Percentiles rank a stretch among this genome's conserved stretches.
Evolutionary conservation across 2,888 invertebrate species (phyloP).

Genomic region (Antheraea yamamai): DNA sequence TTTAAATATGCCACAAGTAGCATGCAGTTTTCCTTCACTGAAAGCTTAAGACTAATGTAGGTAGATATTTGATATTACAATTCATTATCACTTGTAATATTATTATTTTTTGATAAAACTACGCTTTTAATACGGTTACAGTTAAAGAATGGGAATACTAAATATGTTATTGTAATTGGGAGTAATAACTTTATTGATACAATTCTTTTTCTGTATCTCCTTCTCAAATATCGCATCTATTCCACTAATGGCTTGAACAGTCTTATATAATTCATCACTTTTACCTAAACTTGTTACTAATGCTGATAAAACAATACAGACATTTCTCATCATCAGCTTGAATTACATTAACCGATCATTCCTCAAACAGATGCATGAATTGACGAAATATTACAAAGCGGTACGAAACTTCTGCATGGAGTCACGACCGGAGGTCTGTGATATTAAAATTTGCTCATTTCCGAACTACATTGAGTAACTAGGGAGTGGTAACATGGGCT

Average conservation of each 20-base stretch:
- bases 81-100: too few species aligned
- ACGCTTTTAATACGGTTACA: too few species aligned
- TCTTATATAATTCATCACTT: not conserved
- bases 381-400: constrained; percentile 12
- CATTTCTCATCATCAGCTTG: not conserved
- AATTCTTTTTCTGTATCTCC: too few species aligned
- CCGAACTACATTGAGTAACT: constrained; percentile 56
- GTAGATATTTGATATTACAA: too few species aligned
- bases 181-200: too few species aligned
- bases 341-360: constrained; percentile 3
- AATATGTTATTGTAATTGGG: too few species aligned
- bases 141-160: too few species aligned
- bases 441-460: constrained; percentile 72
- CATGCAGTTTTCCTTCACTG: not conserved
- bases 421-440: constrained; percentile 64
- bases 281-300: not conserved
- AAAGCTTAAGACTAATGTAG: not conserved
- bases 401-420: constrained; percentile 24
- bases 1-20: not conserved
- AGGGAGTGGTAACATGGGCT: constrained; percentile 49
- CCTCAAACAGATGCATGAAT: constrained; percentile 9
- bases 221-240: not conserved
- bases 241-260: not conserved
- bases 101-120: too few species aligned
- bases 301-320: not conserved